Evolutionary conservation across 1,140 invertebrate genomes (phyloP).

Genomic region (Pogonus chalceus): DNA sequence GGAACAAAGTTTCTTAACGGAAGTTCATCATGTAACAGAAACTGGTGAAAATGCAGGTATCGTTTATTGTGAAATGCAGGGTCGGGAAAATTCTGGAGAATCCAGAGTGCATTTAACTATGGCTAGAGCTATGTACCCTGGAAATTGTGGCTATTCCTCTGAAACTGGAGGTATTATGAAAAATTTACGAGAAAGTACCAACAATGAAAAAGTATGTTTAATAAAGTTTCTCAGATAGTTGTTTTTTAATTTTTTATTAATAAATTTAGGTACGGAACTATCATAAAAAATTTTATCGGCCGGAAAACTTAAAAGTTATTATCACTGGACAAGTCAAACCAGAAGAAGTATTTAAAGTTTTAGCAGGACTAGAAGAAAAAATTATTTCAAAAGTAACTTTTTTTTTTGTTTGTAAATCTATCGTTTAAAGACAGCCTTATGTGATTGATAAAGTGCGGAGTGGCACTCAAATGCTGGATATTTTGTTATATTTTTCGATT

Average conservation of each 20-base stretch:
- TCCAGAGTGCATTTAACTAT: constrained; percentile 51
- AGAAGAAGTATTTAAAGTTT: constrained; percentile 61
- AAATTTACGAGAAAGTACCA: constrained; percentile 72
- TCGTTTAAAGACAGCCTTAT: too few species aligned
- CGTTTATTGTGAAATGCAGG: constrained; percentile 91
- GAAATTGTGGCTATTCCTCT: constrained; percentile 71
- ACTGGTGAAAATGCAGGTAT: constrained; percentile 84
- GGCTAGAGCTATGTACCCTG: constrained; percentile 62
- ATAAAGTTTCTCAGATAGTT: neutral
- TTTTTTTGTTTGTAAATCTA: too few species aligned
- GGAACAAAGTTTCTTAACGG: constrained; percentile 74
- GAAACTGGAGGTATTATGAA: constrained; percentile 75
- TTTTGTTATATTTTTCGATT: neutral
- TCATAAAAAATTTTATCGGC: constrained; percentile 78
- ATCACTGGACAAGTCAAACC: constrained; percentile 72
- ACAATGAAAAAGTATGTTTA: constrained; percentile 63
- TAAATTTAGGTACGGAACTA: constrained; percentile 62
- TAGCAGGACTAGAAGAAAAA: constrained; percentile 67
- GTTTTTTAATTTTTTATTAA: constrained; percentile 15
- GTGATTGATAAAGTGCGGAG: too few species aligned
- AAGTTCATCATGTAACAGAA: constrained; percentile 84
- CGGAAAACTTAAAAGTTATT: constrained; percentile 81
- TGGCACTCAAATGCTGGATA: too few species aligned
- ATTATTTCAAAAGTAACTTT: constrained; percentile 58
- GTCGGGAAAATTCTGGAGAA: constrained; percentile 70